These are phyloP conservation scores for Callopanchax toddi DNA, from an alignment of 2,113 vertebrate species.

Conservation along the genomic window DNA sequence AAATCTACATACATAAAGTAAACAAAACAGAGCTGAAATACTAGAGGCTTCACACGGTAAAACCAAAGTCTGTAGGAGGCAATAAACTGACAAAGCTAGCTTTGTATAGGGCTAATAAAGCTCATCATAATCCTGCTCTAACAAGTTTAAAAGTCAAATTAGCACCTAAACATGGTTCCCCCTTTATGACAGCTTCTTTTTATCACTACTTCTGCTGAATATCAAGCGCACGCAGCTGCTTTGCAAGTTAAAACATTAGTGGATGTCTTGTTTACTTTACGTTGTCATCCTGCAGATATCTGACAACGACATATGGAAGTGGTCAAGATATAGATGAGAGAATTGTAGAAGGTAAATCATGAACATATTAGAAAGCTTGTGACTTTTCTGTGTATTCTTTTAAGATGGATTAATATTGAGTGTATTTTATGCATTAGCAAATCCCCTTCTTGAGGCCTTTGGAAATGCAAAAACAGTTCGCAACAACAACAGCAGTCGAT, in stretches of 20 bases:
- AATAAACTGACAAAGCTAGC: neutral
- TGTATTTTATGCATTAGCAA: conserved; percentile 79
- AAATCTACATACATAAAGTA: neutral
- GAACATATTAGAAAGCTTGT: neutral
- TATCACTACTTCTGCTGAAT: neutral
- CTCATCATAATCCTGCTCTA: neutral
- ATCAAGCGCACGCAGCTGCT: neutral
- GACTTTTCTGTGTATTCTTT: neutral
- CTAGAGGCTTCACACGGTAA: neutral
- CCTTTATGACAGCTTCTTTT: neutral
- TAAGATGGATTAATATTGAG: neutral
- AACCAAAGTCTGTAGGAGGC: neutral
- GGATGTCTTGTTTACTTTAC: neutral
- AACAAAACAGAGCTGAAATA: neutral
- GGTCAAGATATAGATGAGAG: conserved; percentile 98
- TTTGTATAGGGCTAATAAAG: neutral
- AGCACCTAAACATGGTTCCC: neutral
- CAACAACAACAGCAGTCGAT: conserved; percentile 98
- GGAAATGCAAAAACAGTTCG: conserved; percentile 98
- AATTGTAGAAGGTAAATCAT: conserved; percentile 94
- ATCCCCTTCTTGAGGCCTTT: conserved; percentile 96
- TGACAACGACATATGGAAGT: conserved; percentile 95
- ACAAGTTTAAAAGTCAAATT: neutral
- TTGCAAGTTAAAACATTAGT: neutral
- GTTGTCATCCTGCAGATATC: conserved; percentile 82